These are phyloP conservation scores for Caradrina clavipalpis DNA, from an alignment of 2,888 invertebrate species.

Conservation along the genomic window DNA sequence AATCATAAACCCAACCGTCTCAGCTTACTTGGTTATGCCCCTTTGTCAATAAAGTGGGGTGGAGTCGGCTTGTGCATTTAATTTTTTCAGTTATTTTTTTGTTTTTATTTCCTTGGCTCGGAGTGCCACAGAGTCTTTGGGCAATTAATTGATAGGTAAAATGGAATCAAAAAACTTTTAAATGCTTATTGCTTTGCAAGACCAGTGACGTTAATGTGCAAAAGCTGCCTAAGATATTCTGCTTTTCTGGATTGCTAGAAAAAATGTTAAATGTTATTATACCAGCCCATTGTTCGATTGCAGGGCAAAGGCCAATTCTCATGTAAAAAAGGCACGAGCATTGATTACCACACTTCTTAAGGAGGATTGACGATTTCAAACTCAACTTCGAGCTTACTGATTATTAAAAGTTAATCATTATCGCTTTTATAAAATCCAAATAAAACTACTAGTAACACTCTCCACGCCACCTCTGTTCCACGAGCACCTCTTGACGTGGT, in stretches of 20 bases:
- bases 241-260: neutral
- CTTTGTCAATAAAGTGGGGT: conserved; percentile 76
- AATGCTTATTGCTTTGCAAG: neutral
- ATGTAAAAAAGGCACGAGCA: too few relatives aligned
- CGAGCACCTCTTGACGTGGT: conserved; percentile 71
- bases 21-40: conserved; percentile 83
- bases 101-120: too few relatives aligned
- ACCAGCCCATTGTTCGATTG: too few relatives aligned
- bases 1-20: conserved; percentile 85
- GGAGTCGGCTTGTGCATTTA: conserved; percentile 69
- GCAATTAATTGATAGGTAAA: too few relatives aligned
- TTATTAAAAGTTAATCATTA: too few relatives aligned
- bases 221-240: neutral
- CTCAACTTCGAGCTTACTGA: too few relatives aligned
- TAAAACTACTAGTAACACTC: conserved; percentile 1
- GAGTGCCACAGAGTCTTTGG: too few relatives aligned
- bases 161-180: neutral
- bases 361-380: too few relatives aligned
- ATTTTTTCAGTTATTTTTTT: neutral
- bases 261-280: neutral
- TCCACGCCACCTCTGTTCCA: conserved; percentile 54
- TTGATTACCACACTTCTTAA: too few relatives aligned
- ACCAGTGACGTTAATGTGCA: too few relatives aligned
- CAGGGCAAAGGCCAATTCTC: too few relatives aligned
- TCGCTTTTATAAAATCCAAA: neutral